Evolutionary conservation across 1,140 invertebrate genomes (phyloP), one percentile per base, ranked within the genome.

Genomic region (Drosophila fuyamai): DNA sequence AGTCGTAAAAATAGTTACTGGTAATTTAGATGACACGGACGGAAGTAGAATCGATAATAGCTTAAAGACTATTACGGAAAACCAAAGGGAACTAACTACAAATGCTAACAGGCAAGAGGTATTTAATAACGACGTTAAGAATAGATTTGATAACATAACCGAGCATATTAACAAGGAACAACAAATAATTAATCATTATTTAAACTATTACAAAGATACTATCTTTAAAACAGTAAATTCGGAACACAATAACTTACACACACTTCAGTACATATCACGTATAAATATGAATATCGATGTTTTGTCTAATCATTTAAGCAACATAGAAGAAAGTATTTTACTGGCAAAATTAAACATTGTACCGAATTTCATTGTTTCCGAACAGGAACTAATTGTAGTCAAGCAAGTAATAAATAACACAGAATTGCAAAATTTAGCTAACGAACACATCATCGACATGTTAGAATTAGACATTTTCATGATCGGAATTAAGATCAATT

Each of bases 41-140:
- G 23, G 47, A 48, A 4, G 3, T 5, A 48, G 12, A 48, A 27
- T 48, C 14, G 32, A 18, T 7, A 38, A 38, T 7, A 51, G 1
- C 7, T 12, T 51, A 14, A 51, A 51, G 9, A 10, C 18, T 2
- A 51, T 35, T n/a, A 51, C 48, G 5, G 10, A 36, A 16, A 53
- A 53, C 7, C 50, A 53, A 18, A 35, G 1, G 13, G 29, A 36
- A 18, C 10, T 53, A 18, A 53, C 32, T 7, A 10, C 29, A 36
- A 53, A 36, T 1, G 6, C 14, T 0, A 36, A 53, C 32, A 18
- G 16, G 13, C 50, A 53, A 35, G 29, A 53, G 8, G 9, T 18
- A 53, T 53, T 36, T 5, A 53, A 53, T 9, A 56, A 13, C 13
- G 46, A 59, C 8, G 38, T 67, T 18, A 67, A 51, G 7, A 29